phyloP scores from a whole-genome alignment of 2,113 vertebrate species.

The Nothocercus julius region DNA sequence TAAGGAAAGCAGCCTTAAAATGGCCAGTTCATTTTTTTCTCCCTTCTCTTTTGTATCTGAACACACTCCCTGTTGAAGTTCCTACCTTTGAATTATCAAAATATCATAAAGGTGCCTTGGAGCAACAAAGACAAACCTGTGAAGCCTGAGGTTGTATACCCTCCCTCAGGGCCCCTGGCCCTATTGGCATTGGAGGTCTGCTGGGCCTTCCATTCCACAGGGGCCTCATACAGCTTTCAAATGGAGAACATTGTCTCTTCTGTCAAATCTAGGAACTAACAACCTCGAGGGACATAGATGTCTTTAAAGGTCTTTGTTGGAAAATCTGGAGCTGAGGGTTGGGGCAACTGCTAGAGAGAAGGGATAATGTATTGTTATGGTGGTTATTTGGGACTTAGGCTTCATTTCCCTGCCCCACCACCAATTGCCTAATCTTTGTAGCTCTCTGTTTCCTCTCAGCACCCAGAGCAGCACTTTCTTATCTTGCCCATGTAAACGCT shows the following conservation, averaged over 20 bases:
- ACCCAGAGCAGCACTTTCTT: not conserved
- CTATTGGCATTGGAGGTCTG: not conserved
- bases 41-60: not conserved
- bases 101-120: not conserved
- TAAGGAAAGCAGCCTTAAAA: not conserved
- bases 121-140: not conserved
- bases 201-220: not conserved
- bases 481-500: not conserved
- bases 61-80: not conserved
- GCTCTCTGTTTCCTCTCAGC: not conserved
- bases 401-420: not conserved
- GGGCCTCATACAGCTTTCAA: not conserved
- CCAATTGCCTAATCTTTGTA: not conserved
- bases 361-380: not conserved
- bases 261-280: not conserved
- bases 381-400: not conserved
- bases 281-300: not conserved
- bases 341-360: not conserved
- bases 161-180: not conserved
- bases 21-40: not conserved
- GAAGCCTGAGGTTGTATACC: not conserved
- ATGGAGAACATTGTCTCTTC: not conserved
- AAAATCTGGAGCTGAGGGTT: not conserved
- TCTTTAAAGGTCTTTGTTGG: conserved; percentile 6
- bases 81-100: not conserved